Evolutionary conservation across 2,797 vertebrate genomes (phyloP).

Genomic region (Oreochromis grahami): DNA sequence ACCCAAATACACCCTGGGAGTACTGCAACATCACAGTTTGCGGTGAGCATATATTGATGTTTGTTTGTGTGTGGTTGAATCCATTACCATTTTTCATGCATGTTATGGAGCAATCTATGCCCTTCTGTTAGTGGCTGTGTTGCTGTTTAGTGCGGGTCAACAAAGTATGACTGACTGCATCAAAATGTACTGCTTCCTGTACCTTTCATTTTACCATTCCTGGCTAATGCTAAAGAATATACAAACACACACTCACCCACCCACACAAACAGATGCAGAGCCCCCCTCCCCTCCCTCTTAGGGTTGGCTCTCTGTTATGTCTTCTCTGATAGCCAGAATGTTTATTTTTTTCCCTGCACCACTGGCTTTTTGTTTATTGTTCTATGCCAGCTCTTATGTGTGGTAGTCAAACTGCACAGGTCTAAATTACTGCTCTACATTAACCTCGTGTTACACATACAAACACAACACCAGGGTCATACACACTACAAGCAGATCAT

Average conservation of each 20-base stretch:
- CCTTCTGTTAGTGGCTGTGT: background rate
- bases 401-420: conserved; percentile 21
- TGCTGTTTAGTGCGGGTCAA: background rate
- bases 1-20: conserved; percentile 92
- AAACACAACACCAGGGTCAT: conserved; percentile 43
- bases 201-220: conserved; percentile 34
- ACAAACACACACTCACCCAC: background rate
- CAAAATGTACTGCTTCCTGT: conserved; percentile 82
- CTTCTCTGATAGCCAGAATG: conserved; percentile 54
- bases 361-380: conserved; percentile 59
- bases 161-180: conserved; percentile 23
- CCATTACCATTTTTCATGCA: background rate
- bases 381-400: conserved; percentile 44
- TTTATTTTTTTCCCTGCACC: conserved; percentile 55
- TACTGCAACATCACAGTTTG: conserved; percentile 96
- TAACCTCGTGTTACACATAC: conserved; percentile 39
- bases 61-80: conserved; percentile 34
- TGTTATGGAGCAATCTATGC: background rate
- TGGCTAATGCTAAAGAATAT: background rate
- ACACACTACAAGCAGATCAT: conserved; percentile 35
- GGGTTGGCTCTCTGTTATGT: conserved; percentile 39
- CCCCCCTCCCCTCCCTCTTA: background rate
- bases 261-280: background rate
- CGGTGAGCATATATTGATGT: conserved; percentile 77
- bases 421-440: conserved; percentile 48